Percentiles rank a stretch among this genome's conserved stretches.
Conservation (phyloP, 2,797 vertebrate genomes). For the Cygnus olor region DNA sequence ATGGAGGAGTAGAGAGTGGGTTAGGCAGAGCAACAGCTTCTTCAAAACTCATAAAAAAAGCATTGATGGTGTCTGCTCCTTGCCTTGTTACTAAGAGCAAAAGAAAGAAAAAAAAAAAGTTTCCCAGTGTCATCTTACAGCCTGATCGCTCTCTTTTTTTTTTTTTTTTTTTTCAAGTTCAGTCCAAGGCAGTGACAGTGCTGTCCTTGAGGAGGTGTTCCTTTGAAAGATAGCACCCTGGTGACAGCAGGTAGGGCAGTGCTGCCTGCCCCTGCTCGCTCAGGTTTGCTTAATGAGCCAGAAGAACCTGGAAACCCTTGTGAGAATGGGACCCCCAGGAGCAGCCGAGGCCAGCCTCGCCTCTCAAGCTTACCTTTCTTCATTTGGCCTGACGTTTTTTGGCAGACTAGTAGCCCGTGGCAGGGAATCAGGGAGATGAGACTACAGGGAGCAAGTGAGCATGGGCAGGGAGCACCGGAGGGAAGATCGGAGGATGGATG, state of each 20-base stretch:
- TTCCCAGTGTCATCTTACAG: not conserved
- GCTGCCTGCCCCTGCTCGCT: slow-evolving; percentile 30
- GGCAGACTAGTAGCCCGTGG: slow-evolving; percentile 43
- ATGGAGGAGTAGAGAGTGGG: not conserved
- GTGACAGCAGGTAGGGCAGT: slow-evolving; percentile 59
- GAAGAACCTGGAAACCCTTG: slow-evolving; percentile 60
- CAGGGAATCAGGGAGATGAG: not conserved
- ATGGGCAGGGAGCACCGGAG: not conserved
- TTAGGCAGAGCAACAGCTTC: not conserved
- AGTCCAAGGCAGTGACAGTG: slow-evolving; percentile 53
- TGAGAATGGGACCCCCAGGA: slow-evolving; percentile 67
- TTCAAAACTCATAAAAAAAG: slow-evolving; percentile 13
- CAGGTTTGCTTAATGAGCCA: slow-evolving; percentile 73
- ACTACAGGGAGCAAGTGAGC: not conserved
- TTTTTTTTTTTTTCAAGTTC: not conserved
- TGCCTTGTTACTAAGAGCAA: not conserved
- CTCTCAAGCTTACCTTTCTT: slow-evolving; percentile 61
- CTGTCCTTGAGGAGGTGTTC: slow-evolving; percentile 70
- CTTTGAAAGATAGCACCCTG: slow-evolving; percentile 69
- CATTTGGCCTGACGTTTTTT: slow-evolving; percentile 61
- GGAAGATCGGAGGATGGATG: slow-evolving; percentile 7
- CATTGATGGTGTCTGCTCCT: not conserved
- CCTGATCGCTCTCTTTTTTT: not conserved
- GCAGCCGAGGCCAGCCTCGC: not conserved
- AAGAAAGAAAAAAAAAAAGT: slow-evolving; percentile 20